Evolutionary conservation across 2,797 vertebrate species (phyloP), one percentile per base, ranked within the genome.

Genomic region (Channallabes apus): DNA sequence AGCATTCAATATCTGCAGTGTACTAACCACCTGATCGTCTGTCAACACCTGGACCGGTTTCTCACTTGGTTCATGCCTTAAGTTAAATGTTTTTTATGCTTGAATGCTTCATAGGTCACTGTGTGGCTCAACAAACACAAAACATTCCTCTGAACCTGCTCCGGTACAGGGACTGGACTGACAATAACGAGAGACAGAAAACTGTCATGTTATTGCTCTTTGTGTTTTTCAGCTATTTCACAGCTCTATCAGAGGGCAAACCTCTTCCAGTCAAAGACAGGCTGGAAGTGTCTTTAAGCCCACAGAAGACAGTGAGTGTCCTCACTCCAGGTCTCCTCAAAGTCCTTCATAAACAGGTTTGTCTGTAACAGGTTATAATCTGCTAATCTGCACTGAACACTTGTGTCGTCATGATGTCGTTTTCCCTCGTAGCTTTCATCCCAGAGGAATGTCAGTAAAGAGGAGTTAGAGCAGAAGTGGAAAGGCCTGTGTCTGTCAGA

Each of bases 271-370:
- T 96, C 41, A 98, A 96, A 89, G 95, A 97, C 51, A 94, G 95
- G 82, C 67, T 97, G 3, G 96, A 98, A 91, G 89, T 94, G 88
- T 93, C 93, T 11, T 87, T 92, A 87, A 91, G 94, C 86, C 93
- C 91, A 41, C 93, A 95, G 91, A 95, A 94, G 83, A 94, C 88
- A 5, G 95, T 94, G 65, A 93, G 92, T 1, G 93, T 93, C 12
- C 94, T 99, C 90, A 98, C 96, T 35, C 96, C 93, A 73, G 96
- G 95, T 79, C 93, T 99, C 27, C 94, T 99, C 18, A 97, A 96
- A 88, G 90, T 93, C 87, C 94, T 99, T 83, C 96, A 98, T 88
- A 96, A 95, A 89, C 97, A 97, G 96, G 97, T 98, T 91, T 0
- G 82, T 75, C n/a, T 51, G 22, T 71, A 80, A 6, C 62, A 58